Conservation (phyloP, 1,140 invertebrate species). For the Parapsyche elsis region DNA sequence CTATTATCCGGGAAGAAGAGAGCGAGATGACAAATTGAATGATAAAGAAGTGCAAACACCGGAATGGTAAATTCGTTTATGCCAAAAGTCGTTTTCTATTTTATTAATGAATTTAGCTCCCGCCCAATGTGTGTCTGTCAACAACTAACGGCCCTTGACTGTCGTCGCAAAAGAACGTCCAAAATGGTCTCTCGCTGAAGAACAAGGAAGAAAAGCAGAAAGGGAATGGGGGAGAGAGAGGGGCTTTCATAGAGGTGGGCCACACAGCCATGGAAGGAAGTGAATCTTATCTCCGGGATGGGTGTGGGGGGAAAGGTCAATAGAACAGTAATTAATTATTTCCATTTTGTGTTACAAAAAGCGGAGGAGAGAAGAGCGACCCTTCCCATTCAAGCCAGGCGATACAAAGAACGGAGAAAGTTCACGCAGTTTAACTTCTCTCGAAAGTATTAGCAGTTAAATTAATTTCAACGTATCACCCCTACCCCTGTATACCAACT, state of each 20-base stretch:
- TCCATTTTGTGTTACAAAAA: constrained; percentile 53
- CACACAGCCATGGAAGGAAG: too few relatives aligned
- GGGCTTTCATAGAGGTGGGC: background rate
- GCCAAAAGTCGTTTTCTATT: constrained; percentile 50
- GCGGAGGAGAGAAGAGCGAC: constrained; percentile 34
- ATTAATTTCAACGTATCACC: constrained; percentile 36
- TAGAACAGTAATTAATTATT: constrained; percentile 57
- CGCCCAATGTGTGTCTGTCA: constrained; percentile 55
- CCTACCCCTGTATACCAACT: too few relatives aligned
- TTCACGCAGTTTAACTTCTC: constrained; percentile 42
- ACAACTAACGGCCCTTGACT: constrained; percentile 52
- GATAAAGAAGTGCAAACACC: constrained; percentile 50
- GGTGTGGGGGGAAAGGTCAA: constrained; percentile 53
- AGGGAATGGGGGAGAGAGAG: background rate
- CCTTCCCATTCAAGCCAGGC: constrained; percentile 33
- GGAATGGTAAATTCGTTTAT: constrained; percentile 48
- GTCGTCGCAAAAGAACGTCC: constrained; percentile 48
- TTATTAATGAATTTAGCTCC: constrained; percentile 57
- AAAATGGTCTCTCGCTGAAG: constrained; percentile 6
- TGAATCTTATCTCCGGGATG: constrained; percentile 48
- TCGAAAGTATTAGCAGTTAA: constrained; percentile 45
- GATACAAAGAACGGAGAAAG: constrained; percentile 38
- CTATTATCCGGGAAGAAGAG: background rate
- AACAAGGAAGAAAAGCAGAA: background rate
- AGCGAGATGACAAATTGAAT: constrained; percentile 51